Evolutionary conservation across 2,888 invertebrate genomes (phyloP), one percentile per base, ranked within the genome.

Genomic region (Parnassius smintheus): DNA sequence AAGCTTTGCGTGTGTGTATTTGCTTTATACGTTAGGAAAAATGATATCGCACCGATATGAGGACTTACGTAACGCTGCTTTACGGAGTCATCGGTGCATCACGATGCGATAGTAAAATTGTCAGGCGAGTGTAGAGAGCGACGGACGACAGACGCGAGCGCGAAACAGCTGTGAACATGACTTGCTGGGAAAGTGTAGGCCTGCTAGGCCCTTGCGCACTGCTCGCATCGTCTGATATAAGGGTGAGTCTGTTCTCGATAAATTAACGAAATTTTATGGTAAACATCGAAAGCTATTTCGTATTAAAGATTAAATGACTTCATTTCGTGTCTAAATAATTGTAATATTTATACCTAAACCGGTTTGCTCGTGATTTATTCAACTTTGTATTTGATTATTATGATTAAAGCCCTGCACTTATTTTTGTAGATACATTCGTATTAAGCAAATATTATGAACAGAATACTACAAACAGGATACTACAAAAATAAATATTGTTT

Each of bases 111-210:
- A 78, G 71, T 77, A 72, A 67, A 72, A 74, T 76, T 77, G 77
- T 75, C 76, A 77, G 75, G 75, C 75, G 75, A 70, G 71, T 72
- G 72, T 72, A 72, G 71, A 72, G 75, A 75, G 72, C 72, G 74
- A 74, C 72, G 75, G 75, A 75, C 75, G 71, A 65, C 70, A 69
- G 72, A 80, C 75, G 75, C 72, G 78, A 78, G 77, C 68, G 70
- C 68, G 68, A 69, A 49, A 68, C 75, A 64, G 72, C 69, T 72
- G 75, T 80, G 82, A 82, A 81, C 72, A 92, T 92, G 92, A 92
- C 92, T 82, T 92, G 92, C 83, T 92, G 92, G 92, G 92, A 92
- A 71, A 92, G 86, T 69, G 91, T 92, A 82, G 91, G 92, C 74
- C 85, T 92, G 67, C 85, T 92, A 78, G 92, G 92, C 70, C 92